These are phyloP conservation scores for Pachyramphus minor DNA, from an alignment of 2,113 vertebrate species.

Conservation along the genomic window DNA sequence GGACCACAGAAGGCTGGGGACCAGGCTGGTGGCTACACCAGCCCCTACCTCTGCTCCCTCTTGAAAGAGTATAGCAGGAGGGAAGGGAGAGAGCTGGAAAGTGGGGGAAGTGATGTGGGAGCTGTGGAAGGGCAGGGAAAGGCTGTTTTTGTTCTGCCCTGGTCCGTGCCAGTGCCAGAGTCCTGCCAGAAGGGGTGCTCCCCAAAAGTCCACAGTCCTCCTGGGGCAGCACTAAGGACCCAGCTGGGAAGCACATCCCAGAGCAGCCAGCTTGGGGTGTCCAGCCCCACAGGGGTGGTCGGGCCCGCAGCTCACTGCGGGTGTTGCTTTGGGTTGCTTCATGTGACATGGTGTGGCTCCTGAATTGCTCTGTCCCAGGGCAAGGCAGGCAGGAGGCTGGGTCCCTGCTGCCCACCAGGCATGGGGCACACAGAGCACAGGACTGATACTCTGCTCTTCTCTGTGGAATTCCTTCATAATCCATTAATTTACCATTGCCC, in stretches of 20 bases:
- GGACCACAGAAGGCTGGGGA: neutral
- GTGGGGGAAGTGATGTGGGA: neutral
- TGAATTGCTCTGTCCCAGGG: neutral
- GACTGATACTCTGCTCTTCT: neutral
- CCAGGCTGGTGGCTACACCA: neutral
- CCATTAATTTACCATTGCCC: neutral
- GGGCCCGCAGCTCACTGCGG: neutral
- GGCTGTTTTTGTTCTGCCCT: neutral
- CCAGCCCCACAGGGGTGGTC: neutral
- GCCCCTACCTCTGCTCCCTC: neutral
- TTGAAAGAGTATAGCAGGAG: neutral
- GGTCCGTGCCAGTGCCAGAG: fast-evolving
- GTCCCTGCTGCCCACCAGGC: neutral
- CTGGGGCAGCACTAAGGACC: neutral
- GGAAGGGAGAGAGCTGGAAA: neutral
- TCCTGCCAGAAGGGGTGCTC: fast-evolving
- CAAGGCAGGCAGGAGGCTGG: neutral
- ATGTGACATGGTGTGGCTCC: neutral
- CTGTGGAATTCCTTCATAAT: neutral
- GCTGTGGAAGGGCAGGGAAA: neutral
- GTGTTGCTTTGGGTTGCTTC: neutral
- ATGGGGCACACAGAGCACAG: neutral
- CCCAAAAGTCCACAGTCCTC: neutral
- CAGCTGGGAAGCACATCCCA: neutral
- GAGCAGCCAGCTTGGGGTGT: neutral